Base-by-base conservation (phyloP, 2,797 vertebrate species). In the Typhlichthys subterraneus region DNA sequence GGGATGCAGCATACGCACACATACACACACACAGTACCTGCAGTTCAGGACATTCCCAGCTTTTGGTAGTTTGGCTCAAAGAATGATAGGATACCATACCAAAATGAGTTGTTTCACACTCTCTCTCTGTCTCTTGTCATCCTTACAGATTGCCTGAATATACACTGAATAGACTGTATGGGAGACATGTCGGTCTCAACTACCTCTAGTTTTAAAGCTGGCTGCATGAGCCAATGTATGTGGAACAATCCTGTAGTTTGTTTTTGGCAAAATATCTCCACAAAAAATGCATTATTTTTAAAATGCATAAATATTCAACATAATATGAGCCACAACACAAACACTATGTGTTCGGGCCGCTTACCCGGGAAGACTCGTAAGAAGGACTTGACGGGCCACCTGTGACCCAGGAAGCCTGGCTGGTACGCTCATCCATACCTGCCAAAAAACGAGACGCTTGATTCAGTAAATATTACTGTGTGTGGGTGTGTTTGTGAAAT, bases 361-460 rank as follows among this genome's bases (percentile, higher is more conserved):
- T 98, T 96, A 99, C 97, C 95, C 94, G 93, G 75, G 96, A 94
- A 86, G 97, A 93, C 70, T 98, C 95, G 70, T 94, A 98, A 5
- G 96, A 94, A 61, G 97, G 96, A 88, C 95, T 99, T 88, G 95
- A 91, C 83, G 95, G 95, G 82, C 95, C 93, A 70, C 94, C 95
- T 91, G 96, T 78, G 93, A 94, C 94, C 97, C 97, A 99, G 66
- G 96, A 94, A 8, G 94, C 85, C 67, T 95, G 89, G 86, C 89
- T 94, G 86, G 93, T 93, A 88, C 96, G 86, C 83, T 99, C 97
- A 86, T 98, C 97, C 92, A 98, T 93, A 92, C 95, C 97, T 99
- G 92, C 84, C 72, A 91, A 74, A 50, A 71, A 83, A 78, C 77
- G 85, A 83, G 83, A 93, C n/a, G 62, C 77, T 87, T 76, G 81